Conservation (phyloP, 2,797 vertebrate genomes). For the Zalophus californianus region DNA sequence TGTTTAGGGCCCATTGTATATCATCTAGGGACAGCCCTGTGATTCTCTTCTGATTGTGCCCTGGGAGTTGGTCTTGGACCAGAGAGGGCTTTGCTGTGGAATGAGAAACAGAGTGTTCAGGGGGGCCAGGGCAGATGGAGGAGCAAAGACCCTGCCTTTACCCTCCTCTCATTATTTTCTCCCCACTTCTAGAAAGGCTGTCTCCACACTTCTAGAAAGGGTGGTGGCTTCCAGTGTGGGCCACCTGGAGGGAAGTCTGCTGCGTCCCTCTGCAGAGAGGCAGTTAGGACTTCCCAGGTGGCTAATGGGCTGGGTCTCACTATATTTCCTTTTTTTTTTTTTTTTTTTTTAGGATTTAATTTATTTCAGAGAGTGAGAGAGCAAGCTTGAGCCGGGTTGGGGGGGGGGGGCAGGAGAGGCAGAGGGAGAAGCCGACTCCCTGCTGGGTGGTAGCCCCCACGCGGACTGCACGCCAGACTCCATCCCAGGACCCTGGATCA, state of each 20-base stretch:
- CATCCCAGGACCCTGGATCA: no score
- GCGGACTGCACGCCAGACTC: no score
- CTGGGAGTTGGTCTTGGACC: neutral
- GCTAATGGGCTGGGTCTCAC: neutral
- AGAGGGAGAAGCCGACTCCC: no score
- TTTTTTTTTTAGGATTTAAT: no score
- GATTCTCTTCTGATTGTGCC: neutral
- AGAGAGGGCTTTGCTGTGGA: neutral
- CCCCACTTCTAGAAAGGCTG: neutral
- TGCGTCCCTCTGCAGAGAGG: neutral
- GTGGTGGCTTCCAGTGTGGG: neutral
- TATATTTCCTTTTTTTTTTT: neutral
- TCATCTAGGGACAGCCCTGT: neutral
- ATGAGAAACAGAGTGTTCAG: neutral
- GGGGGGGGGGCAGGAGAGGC: no score
- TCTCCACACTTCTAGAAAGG: neutral
- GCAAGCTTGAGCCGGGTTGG: no score
- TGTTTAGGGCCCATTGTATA: neutral
- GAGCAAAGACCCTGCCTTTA: neutral
- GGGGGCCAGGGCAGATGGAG: neutral
- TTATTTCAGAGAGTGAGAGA: no score
- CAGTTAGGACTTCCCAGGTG: neutral
- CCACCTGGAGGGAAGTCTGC: neutral
- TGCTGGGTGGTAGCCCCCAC: no score
- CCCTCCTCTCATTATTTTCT: neutral